Evolutionary conservation across 2,888 invertebrate genomes (phyloP), one percentile per base, ranked within the genome.

Genomic region (Drosophila colorata): DNA sequence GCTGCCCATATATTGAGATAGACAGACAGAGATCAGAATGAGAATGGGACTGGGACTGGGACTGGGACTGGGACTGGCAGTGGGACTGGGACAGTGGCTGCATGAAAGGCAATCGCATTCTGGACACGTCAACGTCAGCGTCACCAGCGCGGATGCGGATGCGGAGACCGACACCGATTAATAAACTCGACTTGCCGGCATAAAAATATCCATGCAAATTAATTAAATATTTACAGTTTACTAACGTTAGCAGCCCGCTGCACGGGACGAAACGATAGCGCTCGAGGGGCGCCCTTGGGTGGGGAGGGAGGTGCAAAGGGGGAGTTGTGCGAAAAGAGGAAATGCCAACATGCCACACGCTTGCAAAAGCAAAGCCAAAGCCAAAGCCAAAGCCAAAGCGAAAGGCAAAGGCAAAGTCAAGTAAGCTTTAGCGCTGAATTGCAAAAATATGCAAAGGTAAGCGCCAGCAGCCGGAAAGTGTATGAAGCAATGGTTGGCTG

Each of bases 371-470:
- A 66, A 47, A 65, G 58, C 74, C 56, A 53, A 48, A 57, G 53
- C 40, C 47, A 33, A 49, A 28, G 51, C 43, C 37, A 44, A n/a
- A 25, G 43, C 43, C 43, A 43, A 8, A 38, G 53, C 16, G 47
- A 25, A 8, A n/a, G 38, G 6, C 47, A 69, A 56, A 60, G 74
- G 55, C 59, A 68, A 79, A 88, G 80, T 56, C 78, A 80, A 86
- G 87, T 69, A 60, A 88, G 89, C 86, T 86, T 84, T 81, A n/a
- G 76, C 89, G 80, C 84, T 86, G 87, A 85, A 85, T 89, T 89
- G 88, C 89, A 87, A 88, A 85, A 85, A 89, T 89, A 89, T 89
- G 88, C 90, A 89, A 85, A 85, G 88, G 83, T 89, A 89, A 76
- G 84, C 72, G 67, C 58, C 55, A 46, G 44, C 52, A 71, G 44